These are phyloP conservation scores for Andrena hattorfiana DNA, from an alignment of 2,888 invertebrate species.

Conservation along the genomic window DNA sequence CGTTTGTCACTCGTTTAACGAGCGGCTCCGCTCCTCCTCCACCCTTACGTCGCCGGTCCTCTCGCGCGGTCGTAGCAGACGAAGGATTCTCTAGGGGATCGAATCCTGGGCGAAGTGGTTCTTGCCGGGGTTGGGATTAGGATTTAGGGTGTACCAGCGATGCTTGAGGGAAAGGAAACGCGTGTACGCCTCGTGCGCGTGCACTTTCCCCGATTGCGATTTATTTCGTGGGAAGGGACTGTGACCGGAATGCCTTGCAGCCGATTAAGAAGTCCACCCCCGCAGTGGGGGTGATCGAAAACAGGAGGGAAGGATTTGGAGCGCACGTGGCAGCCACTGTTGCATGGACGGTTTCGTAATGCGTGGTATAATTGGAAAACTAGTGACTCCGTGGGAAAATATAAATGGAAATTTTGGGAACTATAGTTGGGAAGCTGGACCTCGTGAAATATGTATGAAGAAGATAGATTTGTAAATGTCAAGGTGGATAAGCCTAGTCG, in stretches of 20 bases:
- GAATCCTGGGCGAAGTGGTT: conserved; percentile 25
- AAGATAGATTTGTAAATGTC: too few species aligned
- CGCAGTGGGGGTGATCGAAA: background rate
- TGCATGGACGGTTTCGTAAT: background rate
- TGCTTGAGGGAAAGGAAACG: background rate
- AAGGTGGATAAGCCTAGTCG: too few species aligned
- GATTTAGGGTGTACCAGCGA: conserved; percentile 41
- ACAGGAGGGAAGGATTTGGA: background rate
- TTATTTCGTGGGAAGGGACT: background rate
- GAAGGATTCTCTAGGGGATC: conserved; percentile 19
- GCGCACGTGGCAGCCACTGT: background rate
- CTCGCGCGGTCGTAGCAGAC: background rate
- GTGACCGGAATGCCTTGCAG: background rate
- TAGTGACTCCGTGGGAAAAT: too few species aligned
- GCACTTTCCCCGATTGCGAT: background rate
- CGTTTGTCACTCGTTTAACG: conserved; percentile 33
- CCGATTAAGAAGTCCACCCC: background rate
- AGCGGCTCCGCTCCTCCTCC: background rate
- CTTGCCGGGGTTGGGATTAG: conserved; percentile 16
- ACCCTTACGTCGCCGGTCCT: background rate
- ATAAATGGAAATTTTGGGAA: too few species aligned
- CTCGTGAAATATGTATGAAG: too few species aligned
- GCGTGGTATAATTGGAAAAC: too few species aligned
- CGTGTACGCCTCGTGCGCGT: background rate
- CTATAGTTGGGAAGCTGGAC: too few species aligned